Conservation (phyloP, 2,797 vertebrate species). For the Crenuchus spilurus region DNA sequence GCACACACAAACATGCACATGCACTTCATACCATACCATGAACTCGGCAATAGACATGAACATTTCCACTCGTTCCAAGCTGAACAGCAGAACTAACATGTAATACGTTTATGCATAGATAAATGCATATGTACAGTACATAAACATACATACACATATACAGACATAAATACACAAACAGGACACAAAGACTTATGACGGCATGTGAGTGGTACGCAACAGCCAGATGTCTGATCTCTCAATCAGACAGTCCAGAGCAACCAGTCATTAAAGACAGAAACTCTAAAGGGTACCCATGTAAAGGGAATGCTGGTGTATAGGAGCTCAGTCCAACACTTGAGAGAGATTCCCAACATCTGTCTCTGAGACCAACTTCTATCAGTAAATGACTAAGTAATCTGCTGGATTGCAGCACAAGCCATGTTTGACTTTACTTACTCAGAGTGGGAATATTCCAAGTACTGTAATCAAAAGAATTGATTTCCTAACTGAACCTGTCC, state of each 20-base stretch:
- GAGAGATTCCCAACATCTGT: not conserved
- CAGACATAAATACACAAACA: constrained; percentile 36
- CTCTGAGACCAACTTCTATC: not conserved
- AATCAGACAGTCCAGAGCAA: constrained; percentile 4
- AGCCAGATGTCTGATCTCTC: not conserved
- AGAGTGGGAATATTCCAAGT: not conserved
- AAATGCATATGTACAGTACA: constrained; percentile 49
- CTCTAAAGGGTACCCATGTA: not conserved
- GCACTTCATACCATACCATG: constrained; percentile 21
- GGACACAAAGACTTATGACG: constrained; percentile 32
- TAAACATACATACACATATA: constrained; percentile 39
- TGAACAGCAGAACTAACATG: constrained; percentile 8
- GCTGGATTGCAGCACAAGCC: not conserved
- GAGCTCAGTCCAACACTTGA: constrained; percentile 1
- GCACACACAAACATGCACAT: constrained; percentile 39
- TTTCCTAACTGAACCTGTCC: not conserved
- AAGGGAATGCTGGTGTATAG: not conserved
- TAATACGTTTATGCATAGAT: constrained; percentile 50
- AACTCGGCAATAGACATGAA: constrained; percentile 10
- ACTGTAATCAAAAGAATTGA: not conserved
- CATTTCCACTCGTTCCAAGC: constrained; percentile 7
- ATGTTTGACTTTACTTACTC: not conserved
- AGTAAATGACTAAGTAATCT: not conserved
- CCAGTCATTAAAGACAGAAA: constrained; percentile 10
- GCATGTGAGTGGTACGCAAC: constrained; percentile 42